Conservation (phyloP, 2,113 vertebrate genomes). For the Limanda limanda region DNA sequence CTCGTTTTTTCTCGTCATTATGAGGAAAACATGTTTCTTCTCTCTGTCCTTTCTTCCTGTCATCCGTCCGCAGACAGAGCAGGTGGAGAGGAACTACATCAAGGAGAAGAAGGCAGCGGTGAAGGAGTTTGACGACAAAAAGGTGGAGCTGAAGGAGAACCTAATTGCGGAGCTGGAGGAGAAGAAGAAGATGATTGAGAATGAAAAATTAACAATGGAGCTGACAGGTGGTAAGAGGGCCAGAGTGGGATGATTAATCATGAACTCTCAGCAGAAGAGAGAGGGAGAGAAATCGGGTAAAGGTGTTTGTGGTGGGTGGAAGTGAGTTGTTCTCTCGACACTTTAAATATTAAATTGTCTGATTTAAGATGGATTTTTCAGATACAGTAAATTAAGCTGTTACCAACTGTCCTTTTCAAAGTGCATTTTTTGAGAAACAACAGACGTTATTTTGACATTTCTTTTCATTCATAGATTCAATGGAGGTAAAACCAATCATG, state of each 20-base stretch:
- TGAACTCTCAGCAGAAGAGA: not conserved
- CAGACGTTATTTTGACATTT: not conserved
- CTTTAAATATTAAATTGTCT: not conserved
- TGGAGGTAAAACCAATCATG: slow-evolving; percentile 99
- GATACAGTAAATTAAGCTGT: not conserved
- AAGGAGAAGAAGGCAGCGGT: slow-evolving; percentile 98
- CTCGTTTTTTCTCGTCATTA: not conserved
- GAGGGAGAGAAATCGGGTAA: not conserved
- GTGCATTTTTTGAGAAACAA: not conserved
- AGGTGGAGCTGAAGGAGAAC: slow-evolving; percentile 98
- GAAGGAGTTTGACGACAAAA: slow-evolving; percentile 99
- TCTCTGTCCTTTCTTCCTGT: not conserved
- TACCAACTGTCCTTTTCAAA: not conserved
- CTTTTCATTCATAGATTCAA: slow-evolving; percentile 87
- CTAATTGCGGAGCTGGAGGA: slow-evolving; percentile 97
- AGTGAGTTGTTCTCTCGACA: not conserved
- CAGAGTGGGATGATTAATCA: not conserved
- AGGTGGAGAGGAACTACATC: slow-evolving; percentile 97
- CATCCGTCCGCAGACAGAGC: slow-evolving; percentile 87
- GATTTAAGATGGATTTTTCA: not conserved
- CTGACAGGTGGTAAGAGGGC: slow-evolving; percentile 91
- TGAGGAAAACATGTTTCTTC: not conserved
- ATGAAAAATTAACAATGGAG: slow-evolving; percentile 98
- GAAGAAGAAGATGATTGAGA: slow-evolving; percentile 99
- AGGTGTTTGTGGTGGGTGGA: not conserved